Evolutionary conservation across 2,113 vertebrate species (phyloP), one percentile per base, ranked within the genome.

Genomic region (Pungitius pungitius): DNA sequence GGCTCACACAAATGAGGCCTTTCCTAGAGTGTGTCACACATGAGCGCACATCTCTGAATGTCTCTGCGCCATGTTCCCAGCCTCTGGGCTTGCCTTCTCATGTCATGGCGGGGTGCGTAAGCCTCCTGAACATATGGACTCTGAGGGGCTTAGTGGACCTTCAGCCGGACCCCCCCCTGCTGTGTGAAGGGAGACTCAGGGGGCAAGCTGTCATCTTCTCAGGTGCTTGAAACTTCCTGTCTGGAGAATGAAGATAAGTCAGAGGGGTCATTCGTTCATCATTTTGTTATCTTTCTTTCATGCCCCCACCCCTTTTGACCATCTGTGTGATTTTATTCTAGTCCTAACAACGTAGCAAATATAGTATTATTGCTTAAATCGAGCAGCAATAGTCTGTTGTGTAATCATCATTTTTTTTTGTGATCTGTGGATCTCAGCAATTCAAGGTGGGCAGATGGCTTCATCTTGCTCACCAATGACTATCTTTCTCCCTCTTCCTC

Each of bases 51-150:
- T 75, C 43, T 75, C 67, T 60, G 22, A 82, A 75, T 15, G 40
- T 75, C 62, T 26, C 78, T 54, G 17, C 73, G 6, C 59, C 43
- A 0, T 58, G 37, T 13, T 49, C 62, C 43, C 73, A 73, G 78
- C 56, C 83, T 82, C 70, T 68, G 67, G 81, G 67, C 67, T 84
- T 52, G 43, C 58, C 73, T 70, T 83, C 83, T 69, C 40, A 56
- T 78, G 78, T 84, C 67, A 56, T 82, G 66, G 75, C 42, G 12
- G 73, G 60, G 65, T 70, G 30, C 12, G 64, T 87, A 88, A 86
- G 84, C 87, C 82, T 77, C 18, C 66, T 71, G 75, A 88, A 88
- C 92, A 93, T 92, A 91, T 93, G 92, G 86, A 69, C 81, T 70
- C 68, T n/a, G 52, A 80, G 76, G 85, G 74, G 88, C 84, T 92